Conservation (phyloP, 2,888 invertebrate species). For the Conchocele bisecta region DNA sequence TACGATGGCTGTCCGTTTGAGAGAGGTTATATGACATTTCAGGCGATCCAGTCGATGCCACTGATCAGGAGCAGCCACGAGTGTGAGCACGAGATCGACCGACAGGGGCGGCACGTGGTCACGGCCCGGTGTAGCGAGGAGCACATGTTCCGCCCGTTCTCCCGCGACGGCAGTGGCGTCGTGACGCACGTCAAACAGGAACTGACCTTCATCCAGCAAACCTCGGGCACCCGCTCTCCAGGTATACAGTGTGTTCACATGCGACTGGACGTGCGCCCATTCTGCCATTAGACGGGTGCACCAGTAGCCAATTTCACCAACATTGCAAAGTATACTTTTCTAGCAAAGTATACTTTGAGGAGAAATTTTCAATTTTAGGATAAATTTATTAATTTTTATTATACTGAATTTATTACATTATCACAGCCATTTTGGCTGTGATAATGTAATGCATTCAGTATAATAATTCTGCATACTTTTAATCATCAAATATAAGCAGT, state of each 20-base stretch:
- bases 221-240: constrained; percentile 36
- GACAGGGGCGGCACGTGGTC: constrained; percentile 86
- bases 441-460: no score
- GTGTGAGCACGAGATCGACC: constrained; percentile 87
- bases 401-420: not conserved
- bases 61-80: constrained; percentile 85
- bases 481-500: no score
- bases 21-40: not conserved
- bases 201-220: constrained; percentile 65
- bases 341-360: no score
- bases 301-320: no score
- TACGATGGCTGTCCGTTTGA: not conserved
- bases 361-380: no score
- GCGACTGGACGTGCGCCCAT: no score
- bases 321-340: no score
- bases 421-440: not conserved
- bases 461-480: no score
- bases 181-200: constrained; percentile 82
- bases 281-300: no score
- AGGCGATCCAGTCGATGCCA: constrained; percentile 80
- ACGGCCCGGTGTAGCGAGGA: constrained; percentile 87
- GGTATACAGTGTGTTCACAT: no score
- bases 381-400: not conserved
- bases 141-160: constrained; percentile 90
- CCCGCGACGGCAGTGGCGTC: constrained; percentile 84